Evolutionary conservation across 2,888 invertebrate genomes (phyloP).

Genomic region (Heterodera filipjevi): DNA sequence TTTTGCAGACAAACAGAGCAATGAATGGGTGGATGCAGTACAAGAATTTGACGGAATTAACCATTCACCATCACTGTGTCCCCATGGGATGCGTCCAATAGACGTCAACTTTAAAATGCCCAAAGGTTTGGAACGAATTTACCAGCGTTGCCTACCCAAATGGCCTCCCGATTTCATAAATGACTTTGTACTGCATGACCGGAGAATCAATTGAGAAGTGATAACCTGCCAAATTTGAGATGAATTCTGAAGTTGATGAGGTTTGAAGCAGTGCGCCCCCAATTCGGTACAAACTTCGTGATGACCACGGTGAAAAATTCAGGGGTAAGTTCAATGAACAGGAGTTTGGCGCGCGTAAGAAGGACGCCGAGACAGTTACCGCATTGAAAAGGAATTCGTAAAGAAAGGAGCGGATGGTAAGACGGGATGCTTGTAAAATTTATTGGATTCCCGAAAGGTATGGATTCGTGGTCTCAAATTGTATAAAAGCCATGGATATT

Average conservation of each 20-base stretch:
- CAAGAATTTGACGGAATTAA: conserved; percentile 1
- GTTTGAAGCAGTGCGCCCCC: not conserved
- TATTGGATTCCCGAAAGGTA: conserved; percentile 14
- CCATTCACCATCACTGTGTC: not conserved
- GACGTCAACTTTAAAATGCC: not conserved
- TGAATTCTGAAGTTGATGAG: conserved; percentile 4
- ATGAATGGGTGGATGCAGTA: not conserved
- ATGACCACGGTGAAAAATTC: conserved; percentile 6
- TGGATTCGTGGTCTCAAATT: conserved; percentile 14
- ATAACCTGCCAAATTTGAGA: conserved; percentile 17
- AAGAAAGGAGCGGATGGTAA: not conserved
- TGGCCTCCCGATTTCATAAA: not conserved
- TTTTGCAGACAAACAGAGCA: not conserved
- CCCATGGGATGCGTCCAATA: not conserved
- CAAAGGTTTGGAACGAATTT: not conserved
- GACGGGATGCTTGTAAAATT: conserved; percentile 10
- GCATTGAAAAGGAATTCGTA: not conserved
- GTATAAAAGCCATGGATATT: not conserved
- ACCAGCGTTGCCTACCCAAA: not conserved
- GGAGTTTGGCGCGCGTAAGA: not conserved
- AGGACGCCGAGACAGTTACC: conserved; percentile 10
- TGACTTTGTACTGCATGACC: no score
- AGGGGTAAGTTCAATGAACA: not conserved
- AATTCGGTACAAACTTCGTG: not conserved
- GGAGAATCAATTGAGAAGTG: no score